phyloP scores from a whole-genome alignment of 2,113 vertebrate species.

The Donacobius atricapilla region DNA sequence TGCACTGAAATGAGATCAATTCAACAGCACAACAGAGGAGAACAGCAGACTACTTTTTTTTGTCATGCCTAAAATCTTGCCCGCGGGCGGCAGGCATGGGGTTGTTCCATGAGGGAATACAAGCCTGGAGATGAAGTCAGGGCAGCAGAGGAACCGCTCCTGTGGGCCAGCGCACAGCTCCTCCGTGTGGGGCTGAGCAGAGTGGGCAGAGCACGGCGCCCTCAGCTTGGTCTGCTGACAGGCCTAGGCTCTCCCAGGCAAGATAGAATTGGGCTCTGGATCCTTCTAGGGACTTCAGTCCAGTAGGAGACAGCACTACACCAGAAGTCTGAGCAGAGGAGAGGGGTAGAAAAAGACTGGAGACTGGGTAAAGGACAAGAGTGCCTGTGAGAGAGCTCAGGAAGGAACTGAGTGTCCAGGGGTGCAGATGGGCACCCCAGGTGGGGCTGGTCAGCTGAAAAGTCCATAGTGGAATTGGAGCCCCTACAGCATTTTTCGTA shows the following conservation, averaged over 20 bases:
- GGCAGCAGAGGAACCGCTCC: background rate
- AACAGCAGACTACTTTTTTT: background rate
- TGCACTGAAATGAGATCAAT: background rate
- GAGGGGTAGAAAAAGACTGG: background rate
- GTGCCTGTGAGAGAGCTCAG: background rate
- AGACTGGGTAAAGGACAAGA: background rate
- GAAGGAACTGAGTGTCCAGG: background rate
- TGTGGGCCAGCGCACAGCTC: background rate
- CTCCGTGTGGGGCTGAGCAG: background rate
- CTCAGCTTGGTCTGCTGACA: background rate
- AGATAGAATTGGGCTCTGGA: accelerated
- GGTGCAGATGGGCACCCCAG: background rate
- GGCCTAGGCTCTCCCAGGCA: too few species aligned
- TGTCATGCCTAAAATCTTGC: background rate
- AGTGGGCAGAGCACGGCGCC: background rate
- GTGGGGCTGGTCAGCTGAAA: background rate
- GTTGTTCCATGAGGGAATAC: background rate
- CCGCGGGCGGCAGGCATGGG: background rate
- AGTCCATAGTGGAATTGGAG: background rate
- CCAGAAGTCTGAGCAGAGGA: background rate
- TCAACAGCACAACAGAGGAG: background rate
- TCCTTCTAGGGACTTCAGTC: background rate
- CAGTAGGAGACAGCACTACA: background rate
- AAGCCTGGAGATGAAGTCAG: background rate
- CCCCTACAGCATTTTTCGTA: background rate